Evolutionary conservation across 2,797 vertebrate genomes (phyloP).

Genomic region (Cossypha niveicapilla): DNA sequence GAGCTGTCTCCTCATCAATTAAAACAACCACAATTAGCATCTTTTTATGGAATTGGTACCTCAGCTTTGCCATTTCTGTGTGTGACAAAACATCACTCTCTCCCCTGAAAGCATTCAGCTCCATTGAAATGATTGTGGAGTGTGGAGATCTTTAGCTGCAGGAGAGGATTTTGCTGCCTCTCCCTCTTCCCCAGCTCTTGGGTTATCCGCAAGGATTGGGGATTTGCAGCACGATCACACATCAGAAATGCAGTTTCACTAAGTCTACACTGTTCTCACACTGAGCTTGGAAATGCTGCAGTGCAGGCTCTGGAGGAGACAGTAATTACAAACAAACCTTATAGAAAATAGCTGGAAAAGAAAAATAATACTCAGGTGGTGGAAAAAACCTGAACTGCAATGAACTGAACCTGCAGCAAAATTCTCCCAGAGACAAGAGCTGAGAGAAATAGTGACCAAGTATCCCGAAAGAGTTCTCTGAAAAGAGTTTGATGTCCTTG

Average conservation of each 20-base stretch:
- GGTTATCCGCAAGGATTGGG: not conserved
- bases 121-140: not conserved
- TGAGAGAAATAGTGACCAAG: not conserved
- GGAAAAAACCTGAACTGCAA: not conserved
- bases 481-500: not conserved
- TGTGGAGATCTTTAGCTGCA: not conserved
- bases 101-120: not conserved
- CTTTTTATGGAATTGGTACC: not conserved
- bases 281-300: slow-evolving; percentile 41
- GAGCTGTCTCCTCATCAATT: not conserved
- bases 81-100: not conserved
- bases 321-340: not conserved
- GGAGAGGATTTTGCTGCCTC: not conserved
- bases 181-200: not conserved
- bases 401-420: not conserved
- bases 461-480: not conserved
- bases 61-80: not conserved
- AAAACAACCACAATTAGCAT: not conserved
- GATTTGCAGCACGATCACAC: not conserved
- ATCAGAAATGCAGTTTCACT: not conserved
- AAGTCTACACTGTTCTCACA: not conserved
- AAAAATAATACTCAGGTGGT: not conserved
- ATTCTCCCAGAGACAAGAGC: not conserved
- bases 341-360: not conserved
- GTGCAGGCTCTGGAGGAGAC: slow-evolving; percentile 25